Evolutionary conservation across 2,797 vertebrate species (phyloP).

Genomic region (Lacerta bilineata): DNA sequence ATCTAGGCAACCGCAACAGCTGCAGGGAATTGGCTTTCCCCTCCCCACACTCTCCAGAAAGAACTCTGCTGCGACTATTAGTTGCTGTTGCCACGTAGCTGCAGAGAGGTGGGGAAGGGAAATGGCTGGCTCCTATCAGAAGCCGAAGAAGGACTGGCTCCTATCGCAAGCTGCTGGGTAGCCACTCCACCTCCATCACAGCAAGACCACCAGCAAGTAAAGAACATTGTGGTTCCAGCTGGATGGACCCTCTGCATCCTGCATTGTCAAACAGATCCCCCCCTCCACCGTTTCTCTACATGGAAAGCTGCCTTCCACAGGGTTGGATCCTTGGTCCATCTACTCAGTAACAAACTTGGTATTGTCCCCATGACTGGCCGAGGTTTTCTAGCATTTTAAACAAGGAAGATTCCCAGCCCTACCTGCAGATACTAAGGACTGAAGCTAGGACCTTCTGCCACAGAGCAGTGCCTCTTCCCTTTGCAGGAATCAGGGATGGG

Average conservation of each 20-base stretch:
- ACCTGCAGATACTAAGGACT: too few relatives aligned
- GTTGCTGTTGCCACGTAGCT: not conserved
- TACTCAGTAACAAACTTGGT: too few relatives aligned
- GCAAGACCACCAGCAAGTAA: too few relatives aligned
- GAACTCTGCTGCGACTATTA: not conserved
- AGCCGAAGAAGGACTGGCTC: not conserved
- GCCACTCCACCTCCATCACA: not conserved
- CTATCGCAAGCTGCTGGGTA: not conserved
- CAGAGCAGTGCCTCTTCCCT: too few relatives aligned
- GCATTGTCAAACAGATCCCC: not conserved
- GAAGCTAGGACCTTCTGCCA: too few relatives aligned
- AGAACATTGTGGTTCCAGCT: not conserved
- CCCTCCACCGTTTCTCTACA: not conserved
- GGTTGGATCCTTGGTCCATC: too few relatives aligned
- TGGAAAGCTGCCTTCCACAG: too few relatives aligned
- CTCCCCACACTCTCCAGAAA: not conserved
- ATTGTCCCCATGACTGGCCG: too few relatives aligned
- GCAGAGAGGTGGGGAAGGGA: not conserved
- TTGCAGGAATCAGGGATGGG: too few relatives aligned
- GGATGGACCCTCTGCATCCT: not conserved
- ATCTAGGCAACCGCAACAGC: too few relatives aligned
- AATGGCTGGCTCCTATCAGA: not conserved
- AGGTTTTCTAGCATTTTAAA: too few relatives aligned
- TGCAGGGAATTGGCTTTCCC: not conserved
- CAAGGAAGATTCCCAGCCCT: too few relatives aligned